Evolutionary conservation across 1,140 invertebrate species (phyloP), one percentile per base, ranked within the genome.

Genomic region (Atta texana): DNA sequence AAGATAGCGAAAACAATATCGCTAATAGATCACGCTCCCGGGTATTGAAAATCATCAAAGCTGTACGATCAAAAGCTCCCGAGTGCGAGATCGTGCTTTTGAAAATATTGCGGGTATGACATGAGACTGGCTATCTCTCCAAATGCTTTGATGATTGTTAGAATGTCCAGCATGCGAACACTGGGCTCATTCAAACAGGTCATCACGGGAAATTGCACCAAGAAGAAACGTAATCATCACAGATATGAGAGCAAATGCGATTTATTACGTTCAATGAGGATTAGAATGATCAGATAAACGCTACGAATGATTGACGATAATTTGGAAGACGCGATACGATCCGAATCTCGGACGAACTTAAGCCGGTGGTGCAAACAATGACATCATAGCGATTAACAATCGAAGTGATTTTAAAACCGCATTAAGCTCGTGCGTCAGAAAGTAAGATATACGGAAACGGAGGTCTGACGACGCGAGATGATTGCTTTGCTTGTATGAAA

Each of bases 241-340:
- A 63, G 44, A 31, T 24, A 21, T 28, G 7, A 53, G 34, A 55
- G n/a, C n/a, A 39, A 80, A 59, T 1, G 21, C 21, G 31, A 71
- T 28, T 49, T 71, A 44, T 44, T 12, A 44, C 64, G 44, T 78
- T 4, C 31, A 72, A 72, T 21, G 24, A 74, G 18, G 7, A 12
- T 61, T 49, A 21, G 10, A 55, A 55, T 24, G 21, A 4, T 68
- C 28, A 55, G 31, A 55, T 69, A 34, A 31, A 66, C 24, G 16
- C 12, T 44, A 18, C 18, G 61, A 66, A 44, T 21, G 34, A 24
- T 28, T 31, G 24, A 72, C 24, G 84, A 87, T 59, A 85, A 91
- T 88, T 88, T 90, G 91, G 89, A 92, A 92, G 91, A 93, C 91
- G 91, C 87, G 88, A 87, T 91, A 84, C 88, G 81, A 78, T 28